Evolutionary conservation across 2,797 vertebrate species (phyloP), one percentile per base, ranked within the genome.

Genomic region (Parambassis ranga): DNA sequence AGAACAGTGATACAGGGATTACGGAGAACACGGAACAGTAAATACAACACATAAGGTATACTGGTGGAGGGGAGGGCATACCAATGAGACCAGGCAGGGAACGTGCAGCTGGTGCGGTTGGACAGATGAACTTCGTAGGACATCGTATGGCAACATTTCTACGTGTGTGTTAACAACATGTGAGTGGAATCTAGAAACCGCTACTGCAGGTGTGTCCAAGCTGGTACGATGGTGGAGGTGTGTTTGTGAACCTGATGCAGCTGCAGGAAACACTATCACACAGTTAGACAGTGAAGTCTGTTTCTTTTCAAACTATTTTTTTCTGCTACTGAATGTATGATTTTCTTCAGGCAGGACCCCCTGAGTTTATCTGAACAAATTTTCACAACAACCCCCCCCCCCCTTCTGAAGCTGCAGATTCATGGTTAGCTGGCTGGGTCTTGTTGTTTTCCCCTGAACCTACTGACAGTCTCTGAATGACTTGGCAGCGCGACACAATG

Each of bases 21-120:
- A 75, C 7, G 1, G 7, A 23, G 64, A 70, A 67, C 75, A 71
- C 52, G 72, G 42, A 69, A 62, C 61, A 69, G 60, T 51, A 43
- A 69, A 74, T 57, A 33, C 63, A 11, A 19, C 44, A 60, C 47
- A 56, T 13, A 5, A 4, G 5, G 5, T 46, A 8, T 16, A 43
- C 30, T 6, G 43, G 30, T 6, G 9, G n/a, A 0, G 22, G 20
- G 39, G n/a, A 39, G 16, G 20, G 0, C 36, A 30, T 14, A 65
- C 70, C 52, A 57, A 20, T n/a, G 36, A 42, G 26, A 26, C 13
- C 13, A 37, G 16, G 27, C 4, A 5, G 8, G 8, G 31, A 41
- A 9, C 48, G 14, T 7, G 60, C 7, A 43, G 4, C 11, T 27
- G 14, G 4, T 11, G 2, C 6, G 1, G 16, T 7, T 23, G 7